Base-by-base conservation (phyloP, 2,113 vertebrate species). In the Ovis aries region DNA sequence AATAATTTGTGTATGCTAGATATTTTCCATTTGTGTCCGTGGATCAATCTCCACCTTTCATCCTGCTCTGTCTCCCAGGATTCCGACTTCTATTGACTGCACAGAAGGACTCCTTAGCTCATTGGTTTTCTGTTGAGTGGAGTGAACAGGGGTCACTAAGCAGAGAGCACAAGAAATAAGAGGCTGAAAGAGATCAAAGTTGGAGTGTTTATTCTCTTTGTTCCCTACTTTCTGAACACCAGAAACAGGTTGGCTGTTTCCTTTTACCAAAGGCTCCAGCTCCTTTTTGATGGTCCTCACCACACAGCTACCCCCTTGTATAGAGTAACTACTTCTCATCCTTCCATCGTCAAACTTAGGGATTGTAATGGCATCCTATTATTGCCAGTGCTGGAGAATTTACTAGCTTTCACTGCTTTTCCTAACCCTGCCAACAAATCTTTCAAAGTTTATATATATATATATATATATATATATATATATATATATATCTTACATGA, bases 271-370 rank as follows among this genome's bases (percentile, higher is more conserved):
- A 91, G 14, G 2, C 29, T 95, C 29, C 53, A 55, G 7, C 16
- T 88, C 16, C 17, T 25, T 1, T n/a, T 80, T 27, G 45, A 36
- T 62, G 43, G 27, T 1, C 2, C 8, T 64, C 11, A 87, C 9
- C 4, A 27, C 14, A 29, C 1, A 40, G 27, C 17, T 78, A 40
- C 3, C 2, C 1, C 0, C 40, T 74, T 14, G 27, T 11, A 33
- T 3, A 36, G 11, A 31, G 6, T 48, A 71, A 96, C 15, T 71
- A 7, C 15, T 85, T 81, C 88, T 40, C 74, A 4, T 40, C 29
- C 29, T 88, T 85, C 19, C 23, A 13, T 15, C 27, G 33, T 92
- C 64, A 83, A 36, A 89, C 50, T 62, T 62, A 57, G 60, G 10
- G 5, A 27, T 27, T 59, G 45, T 16, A 50, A 31, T 40, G 11